phyloP scores from a whole-genome alignment of 2,113 vertebrate species.

The Xenopus tropicalis region UCB_Xtro_10.0 CM004445.2:30730501-30731000 shows the following conservation, averaged over 20 bases:
- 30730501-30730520: too few relatives aligned
- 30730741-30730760: neutral
- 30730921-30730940: neutral
- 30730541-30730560: too few relatives aligned
- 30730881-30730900: neutral
- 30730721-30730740: neutral
- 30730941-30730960: neutral
- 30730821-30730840: neutral
- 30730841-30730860: neutral
- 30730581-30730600: too few relatives aligned
- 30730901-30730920: neutral
- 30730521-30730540: too few relatives aligned
- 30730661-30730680: too few relatives aligned
- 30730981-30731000: neutral
- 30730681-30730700: too few relatives aligned
- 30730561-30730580: too few relatives aligned
- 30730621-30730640: too few relatives aligned
- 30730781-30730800: neutral
- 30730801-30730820: neutral
- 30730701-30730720: neutral
- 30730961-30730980: neutral
- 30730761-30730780: neutral
- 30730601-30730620: too few relatives aligned
- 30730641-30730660: too few relatives aligned
- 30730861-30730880: neutral